Base-by-base conservation (phyloP, 2,113 vertebrate species). In the Nansenia antarctica region DNA sequence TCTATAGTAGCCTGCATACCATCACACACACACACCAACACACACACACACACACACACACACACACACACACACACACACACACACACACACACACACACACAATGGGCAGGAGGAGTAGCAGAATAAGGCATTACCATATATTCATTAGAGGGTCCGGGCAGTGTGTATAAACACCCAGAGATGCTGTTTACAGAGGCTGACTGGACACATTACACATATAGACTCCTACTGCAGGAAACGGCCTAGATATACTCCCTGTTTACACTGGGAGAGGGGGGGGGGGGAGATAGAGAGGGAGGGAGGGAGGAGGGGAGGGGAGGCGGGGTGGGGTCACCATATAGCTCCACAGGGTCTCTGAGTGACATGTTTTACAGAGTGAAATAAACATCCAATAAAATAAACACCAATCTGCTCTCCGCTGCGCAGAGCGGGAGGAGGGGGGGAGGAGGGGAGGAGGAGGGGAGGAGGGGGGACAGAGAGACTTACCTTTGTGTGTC, bases 171-270 rank as follows among this genome's bases (percentile, higher is more conserved):
- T 92, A 91, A 92, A 92, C 91, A 91, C 45, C 59, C 59, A 70
- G 88, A 90, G 82, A 92, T 92, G 89, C 88, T 93, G 90, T 92
- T 92, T 92, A 92, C 87, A 92, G 72, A 87, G 81, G 88, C 82
- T 87, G 89, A 89, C 89, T 89, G 91, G 87, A 91, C 91, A 88
- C 90, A 92, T 92, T 91, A 92, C 89, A 92, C 87, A 89, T 91
- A 86, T 87, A 88, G 86, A 88, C 90, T 88, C 85, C 90, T 83
- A 86, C 86, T 82, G 81, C 85, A 82, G 84, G 86, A 86, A 90
- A 88, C 81, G 85, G 87, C 81, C 83, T 73, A 82, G 62, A 82
- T 87, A 86, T 82, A 87, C 82, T 84, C 84, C 70, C 76, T 90
- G 90, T 92, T 92, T 92, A 91, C 86, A 86, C 67, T 77, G 69